Evolutionary conservation across 2,113 vertebrate genomes (phyloP).

Genomic region (Pluvialis apricaria): DNA sequence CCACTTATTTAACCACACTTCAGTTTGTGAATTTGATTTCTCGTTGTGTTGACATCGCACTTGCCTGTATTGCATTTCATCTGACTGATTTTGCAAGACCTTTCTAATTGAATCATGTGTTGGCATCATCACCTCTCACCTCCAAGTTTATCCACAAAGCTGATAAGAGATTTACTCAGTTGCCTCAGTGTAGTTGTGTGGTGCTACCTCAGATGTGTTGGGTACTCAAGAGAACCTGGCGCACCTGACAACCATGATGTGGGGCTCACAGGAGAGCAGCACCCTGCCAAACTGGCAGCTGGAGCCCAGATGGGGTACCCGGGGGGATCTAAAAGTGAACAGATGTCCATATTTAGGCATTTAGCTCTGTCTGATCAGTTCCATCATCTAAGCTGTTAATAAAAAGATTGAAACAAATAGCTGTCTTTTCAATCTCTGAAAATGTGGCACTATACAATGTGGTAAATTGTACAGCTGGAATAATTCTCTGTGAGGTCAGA

Average conservation of each 20-base stretch:
- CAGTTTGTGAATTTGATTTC: background rate
- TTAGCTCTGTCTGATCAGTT: background rate
- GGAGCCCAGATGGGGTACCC: background rate
- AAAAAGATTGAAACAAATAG: constrained; percentile 30
- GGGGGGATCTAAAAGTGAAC: background rate
- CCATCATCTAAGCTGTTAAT: background rate
- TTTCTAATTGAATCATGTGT: background rate
- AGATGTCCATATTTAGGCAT: constrained; percentile 23
- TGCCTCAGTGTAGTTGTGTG: rapidly evolving
- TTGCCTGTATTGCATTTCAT: background rate
- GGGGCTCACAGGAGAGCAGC: background rate
- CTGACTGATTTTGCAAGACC: background rate
- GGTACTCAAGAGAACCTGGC: background rate
- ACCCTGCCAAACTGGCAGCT: background rate
- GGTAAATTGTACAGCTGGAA: background rate
- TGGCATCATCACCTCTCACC: background rate
- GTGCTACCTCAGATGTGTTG: background rate
- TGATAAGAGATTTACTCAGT: background rate
- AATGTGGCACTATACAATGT: background rate
- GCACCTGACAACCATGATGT: background rate
- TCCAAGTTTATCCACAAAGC: background rate
- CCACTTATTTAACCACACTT: background rate
- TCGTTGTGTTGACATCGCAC: background rate
- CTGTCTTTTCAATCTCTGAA: background rate
- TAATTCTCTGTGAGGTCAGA: background rate